phyloP scores from a whole-genome alignment of 1,140 invertebrate genomes.

The Plectrocnemia conspersa region DNA sequence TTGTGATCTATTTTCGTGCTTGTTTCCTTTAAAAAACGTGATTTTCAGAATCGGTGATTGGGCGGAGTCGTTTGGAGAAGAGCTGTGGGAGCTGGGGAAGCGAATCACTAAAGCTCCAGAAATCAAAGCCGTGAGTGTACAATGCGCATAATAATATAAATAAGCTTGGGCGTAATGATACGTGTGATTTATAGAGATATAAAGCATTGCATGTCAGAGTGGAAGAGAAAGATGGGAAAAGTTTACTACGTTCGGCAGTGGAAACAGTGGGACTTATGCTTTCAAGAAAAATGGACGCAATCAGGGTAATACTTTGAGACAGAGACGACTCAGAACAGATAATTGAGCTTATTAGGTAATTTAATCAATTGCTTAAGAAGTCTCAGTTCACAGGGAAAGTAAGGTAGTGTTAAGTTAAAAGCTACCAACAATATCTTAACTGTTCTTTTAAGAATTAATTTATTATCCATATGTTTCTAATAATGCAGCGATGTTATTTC shows the following conservation, averaged over 20 bases:
- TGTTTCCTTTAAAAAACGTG: too few species aligned
- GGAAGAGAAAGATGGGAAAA: conserved; percentile 66
- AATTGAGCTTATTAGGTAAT: too few species aligned
- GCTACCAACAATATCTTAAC: too few species aligned
- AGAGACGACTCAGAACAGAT: not conserved
- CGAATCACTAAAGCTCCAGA: conserved; percentile 57
- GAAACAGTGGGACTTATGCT: conserved; percentile 72
- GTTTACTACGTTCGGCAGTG: conserved; percentile 67
- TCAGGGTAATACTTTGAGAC: conserved; percentile 54
- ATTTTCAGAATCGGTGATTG: conserved; percentile 55
- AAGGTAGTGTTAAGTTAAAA: too few species aligned
- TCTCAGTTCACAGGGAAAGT: too few species aligned
- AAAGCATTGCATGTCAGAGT: conserved; percentile 68
- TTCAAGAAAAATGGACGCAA: conserved; percentile 76
- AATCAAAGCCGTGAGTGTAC: conserved; percentile 55
- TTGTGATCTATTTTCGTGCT: too few species aligned
- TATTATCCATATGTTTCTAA: too few species aligned
- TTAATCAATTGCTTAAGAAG: too few species aligned
- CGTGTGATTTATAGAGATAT: conserved; percentile 63
- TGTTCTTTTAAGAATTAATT: too few species aligned
- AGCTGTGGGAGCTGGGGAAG: conserved; percentile 57
- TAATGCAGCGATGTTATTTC: too few species aligned
- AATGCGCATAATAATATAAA: too few species aligned
- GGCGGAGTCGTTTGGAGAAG: conserved; percentile 57
- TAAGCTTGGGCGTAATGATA: too few species aligned